Conservation (phyloP, 2,888 invertebrate species). For the Morinoia aosen region DNA sequence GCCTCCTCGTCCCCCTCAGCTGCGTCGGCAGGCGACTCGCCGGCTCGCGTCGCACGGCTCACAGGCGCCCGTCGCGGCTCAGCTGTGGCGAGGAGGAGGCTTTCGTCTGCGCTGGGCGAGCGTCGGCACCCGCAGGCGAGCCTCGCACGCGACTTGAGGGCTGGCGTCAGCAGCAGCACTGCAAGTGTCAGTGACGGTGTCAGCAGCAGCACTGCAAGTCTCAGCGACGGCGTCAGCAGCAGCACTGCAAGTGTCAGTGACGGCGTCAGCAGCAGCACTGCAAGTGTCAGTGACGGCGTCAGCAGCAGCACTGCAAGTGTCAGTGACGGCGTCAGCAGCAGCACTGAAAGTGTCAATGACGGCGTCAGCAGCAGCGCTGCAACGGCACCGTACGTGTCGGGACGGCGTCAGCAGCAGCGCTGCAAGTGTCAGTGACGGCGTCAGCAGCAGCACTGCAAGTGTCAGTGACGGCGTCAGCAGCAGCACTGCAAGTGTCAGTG, state of each 20-base stretch:
- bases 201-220: not conserved
- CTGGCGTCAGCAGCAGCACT: slow-evolving; percentile 37
- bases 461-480: slow-evolving; percentile 35
- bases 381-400: too few species aligned
- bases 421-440: too few species aligned
- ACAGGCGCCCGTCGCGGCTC: not conserved
- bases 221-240: not conserved
- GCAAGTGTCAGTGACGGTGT: not conserved
- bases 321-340: too few species aligned
- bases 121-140: slow-evolving; percentile 26
- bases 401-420: slow-evolving; percentile 33
- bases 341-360: too few species aligned
- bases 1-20: not conserved
- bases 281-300: too few species aligned
- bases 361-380: slow-evolving; percentile 38
- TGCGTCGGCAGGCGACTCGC: not conserved
- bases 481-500: slow-evolving; percentile 42
- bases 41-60: not conserved
- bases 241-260: not conserved
- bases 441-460: slow-evolving; percentile 42
- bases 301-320: too few species aligned
- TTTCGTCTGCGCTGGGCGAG: slow-evolving; percentile 31
- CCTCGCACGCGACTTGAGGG: not conserved
- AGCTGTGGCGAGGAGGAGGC: not conserved
- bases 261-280: too few species aligned